phyloP scores from a whole-genome alignment of 2,888 invertebrate species.

The Pinctada fucata region DNA sequence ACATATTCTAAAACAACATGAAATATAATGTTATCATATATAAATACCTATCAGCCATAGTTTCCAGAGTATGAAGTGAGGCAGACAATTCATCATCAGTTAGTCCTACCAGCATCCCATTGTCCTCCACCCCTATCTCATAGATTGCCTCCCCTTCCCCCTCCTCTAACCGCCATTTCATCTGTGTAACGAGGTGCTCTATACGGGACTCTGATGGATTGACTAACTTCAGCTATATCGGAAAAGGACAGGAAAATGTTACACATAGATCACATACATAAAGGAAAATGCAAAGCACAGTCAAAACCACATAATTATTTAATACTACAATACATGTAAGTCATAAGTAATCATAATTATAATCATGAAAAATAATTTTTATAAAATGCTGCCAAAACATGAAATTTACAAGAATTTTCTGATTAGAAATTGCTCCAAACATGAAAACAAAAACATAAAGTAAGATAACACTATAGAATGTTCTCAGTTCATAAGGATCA shows the following conservation, averaged over 20 bases:
- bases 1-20: no score
- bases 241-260: conserved; percentile 12
- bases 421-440: no score
- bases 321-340: not conserved
- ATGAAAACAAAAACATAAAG: no score
- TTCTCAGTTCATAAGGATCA: no score
- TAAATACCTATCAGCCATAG: conserved; percentile 85
- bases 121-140: conserved; percentile 87
- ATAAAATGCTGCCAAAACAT: not conserved
- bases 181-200: conserved; percentile 97
- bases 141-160: conserved; percentile 98
- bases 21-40: not conserved
- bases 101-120: conserved; percentile 90
- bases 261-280: not conserved
- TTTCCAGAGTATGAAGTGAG: conserved; percentile 88
- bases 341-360: not conserved
- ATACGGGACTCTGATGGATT: conserved; percentile 93
- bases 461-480: no score
- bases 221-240: conserved; percentile 88
- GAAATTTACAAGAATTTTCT: no score
- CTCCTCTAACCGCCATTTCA: conserved; percentile 98
- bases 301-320: not conserved
- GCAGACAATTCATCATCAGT: conserved; percentile 89
- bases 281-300: not conserved
- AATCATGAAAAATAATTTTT: not conserved